These are phyloP conservation scores for Subanguina moxae DNA, from an alignment of 1,140 invertebrate species.

Conservation along the genomic window DNA sequence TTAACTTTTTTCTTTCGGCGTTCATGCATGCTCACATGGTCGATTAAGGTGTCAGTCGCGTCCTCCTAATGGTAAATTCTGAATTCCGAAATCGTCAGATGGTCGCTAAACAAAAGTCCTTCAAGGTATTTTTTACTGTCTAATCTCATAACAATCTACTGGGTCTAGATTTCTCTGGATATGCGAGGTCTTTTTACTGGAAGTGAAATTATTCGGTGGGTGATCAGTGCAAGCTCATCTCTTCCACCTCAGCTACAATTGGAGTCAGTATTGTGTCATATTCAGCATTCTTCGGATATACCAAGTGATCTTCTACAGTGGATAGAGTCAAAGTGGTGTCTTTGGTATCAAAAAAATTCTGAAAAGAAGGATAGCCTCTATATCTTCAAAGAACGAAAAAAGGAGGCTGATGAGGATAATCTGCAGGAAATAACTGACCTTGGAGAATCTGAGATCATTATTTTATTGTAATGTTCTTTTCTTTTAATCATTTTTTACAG, in stretches of 20 bases:
- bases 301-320: conserved; percentile 23
- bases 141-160: too few species aligned
- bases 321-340: conserved; percentile 31
- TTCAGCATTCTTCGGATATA: background rate
- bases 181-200: too few species aligned
- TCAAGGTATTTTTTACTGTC: too few species aligned
- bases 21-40: too few species aligned
- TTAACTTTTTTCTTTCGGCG: too few species aligned
- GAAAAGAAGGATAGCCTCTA: conserved; percentile 73
- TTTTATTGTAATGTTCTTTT: background rate
- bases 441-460: conserved; percentile 5
- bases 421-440: conserved; percentile 65
- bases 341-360: conserved; percentile 65
- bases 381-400: conserved; percentile 69
- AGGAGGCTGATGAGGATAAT: conserved; percentile 65
- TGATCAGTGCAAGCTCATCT: conserved; percentile 2
- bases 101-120: too few species aligned
- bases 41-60: too few species aligned
- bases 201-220: background rate
- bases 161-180: too few species aligned
- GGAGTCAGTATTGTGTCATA: conserved; percentile 16
- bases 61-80: too few species aligned
- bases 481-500: background rate
- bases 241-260: conserved; percentile 27
- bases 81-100: too few species aligned